Evolutionary conservation across 2,888 invertebrate species (phyloP).

Genomic region (Thymelicus lineola): DNA sequence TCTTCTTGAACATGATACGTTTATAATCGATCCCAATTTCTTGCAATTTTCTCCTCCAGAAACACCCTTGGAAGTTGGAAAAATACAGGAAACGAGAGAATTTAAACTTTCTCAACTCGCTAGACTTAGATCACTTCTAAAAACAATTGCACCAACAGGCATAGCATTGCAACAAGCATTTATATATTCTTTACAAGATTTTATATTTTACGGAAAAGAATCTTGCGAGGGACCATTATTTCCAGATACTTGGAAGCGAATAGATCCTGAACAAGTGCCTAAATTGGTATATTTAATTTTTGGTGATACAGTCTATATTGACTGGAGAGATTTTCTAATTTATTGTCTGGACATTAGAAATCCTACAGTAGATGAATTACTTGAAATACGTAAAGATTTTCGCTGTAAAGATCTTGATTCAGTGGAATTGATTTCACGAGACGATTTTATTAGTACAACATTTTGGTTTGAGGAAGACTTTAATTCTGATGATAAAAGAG

Average conservation of each 20-base stretch:
- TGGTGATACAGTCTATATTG: conserved; percentile 82
- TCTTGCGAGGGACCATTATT: conserved; percentile 66
- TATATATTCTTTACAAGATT: conserved; percentile 81
- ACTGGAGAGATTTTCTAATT: conserved; percentile 89
- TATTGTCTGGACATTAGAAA: conserved; percentile 83
- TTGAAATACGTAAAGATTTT: conserved; percentile 77
- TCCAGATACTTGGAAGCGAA: conserved; percentile 68
- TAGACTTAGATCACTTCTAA: conserved; percentile 65
- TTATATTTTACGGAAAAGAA: conserved; percentile 77
- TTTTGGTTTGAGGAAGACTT: conserved; percentile 75
- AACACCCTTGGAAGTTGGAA: conserved; percentile 44
- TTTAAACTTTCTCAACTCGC: conserved; percentile 71
- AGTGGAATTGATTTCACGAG: conserved; percentile 66
- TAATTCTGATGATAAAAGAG: conserved; percentile 54
- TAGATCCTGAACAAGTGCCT: conserved; percentile 73
- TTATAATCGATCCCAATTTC: conserved; percentile 77
- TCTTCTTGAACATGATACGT: conserved; percentile 76
- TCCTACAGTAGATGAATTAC: conserved; percentile 82
- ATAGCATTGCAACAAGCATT: conserved; percentile 75
- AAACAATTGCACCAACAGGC: conserved; percentile 74
- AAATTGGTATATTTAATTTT: conserved; percentile 77
- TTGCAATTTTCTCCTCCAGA: conserved; percentile 61
- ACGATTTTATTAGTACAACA: conserved; percentile 60
- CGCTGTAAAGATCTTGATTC: conserved; percentile 72
- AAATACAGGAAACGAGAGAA: conserved; percentile 58